Evolutionary conservation across 2,797 vertebrate genomes (phyloP).

Genomic region (Liasis olivaceus): DNA sequence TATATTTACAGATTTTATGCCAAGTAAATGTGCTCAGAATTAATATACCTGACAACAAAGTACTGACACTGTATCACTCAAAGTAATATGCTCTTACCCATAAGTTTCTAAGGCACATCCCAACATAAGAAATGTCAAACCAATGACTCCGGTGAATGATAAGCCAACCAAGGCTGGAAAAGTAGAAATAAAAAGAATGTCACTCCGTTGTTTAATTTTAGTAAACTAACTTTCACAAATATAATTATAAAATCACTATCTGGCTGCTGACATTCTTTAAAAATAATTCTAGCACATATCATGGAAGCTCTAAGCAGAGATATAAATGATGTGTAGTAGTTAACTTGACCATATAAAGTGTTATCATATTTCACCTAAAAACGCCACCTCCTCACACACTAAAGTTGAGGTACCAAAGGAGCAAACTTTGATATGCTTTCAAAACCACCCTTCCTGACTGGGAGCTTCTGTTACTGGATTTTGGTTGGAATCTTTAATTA

Average conservation of each 20-base stretch:
- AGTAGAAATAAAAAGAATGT: constrained; percentile 44
- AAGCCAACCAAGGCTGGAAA: constrained; percentile 88
- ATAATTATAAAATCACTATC: not conserved
- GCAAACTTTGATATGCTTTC: not conserved
- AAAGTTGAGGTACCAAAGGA: not conserved
- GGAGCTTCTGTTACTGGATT: not conserved
- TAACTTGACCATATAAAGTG: not conserved
- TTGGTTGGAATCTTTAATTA: not conserved
- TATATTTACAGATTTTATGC: not conserved
- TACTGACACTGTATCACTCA: not conserved
- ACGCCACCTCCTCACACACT: not conserved
- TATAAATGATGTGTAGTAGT: not conserved
- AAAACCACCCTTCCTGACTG: not conserved
- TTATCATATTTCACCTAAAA: not conserved
- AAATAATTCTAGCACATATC: not conserved
- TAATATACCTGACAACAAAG: not conserved
- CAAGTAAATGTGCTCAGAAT: not conserved
- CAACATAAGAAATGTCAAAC: constrained; percentile 92
- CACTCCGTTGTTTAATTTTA: not conserved
- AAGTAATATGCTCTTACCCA: constrained; percentile 75
- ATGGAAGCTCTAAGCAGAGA: not conserved
- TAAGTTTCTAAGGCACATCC: constrained; percentile 90
- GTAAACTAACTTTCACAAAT: not conserved
- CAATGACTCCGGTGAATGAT: constrained; percentile 93
- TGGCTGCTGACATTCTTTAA: not conserved